A percentile compares a stretch with the other conserved stretches of the same genome.
Conservation (phyloP, 2,888 invertebrate species). For the Aphodius granarius region DNA sequence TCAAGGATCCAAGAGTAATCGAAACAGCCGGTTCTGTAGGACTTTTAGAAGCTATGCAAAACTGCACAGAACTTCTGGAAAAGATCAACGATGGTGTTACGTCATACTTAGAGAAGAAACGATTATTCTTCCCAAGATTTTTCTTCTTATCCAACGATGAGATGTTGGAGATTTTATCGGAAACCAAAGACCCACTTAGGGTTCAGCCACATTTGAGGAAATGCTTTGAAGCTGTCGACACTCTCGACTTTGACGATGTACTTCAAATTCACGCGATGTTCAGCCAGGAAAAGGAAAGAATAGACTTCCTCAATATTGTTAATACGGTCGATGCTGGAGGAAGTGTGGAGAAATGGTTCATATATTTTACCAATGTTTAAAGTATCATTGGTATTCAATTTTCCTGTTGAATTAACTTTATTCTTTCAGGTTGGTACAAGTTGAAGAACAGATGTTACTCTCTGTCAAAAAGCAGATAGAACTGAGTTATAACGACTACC, state of each 20-base stretch:
- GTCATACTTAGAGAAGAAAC: conserved; percentile 80
- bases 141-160: conserved; percentile 92
- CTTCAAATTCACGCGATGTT: conserved; percentile 77
- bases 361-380: not conserved
- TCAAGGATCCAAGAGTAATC: conserved; percentile 66
- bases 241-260: conserved; percentile 70
- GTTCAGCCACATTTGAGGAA: conserved; percentile 87
- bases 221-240: conserved; percentile 84
- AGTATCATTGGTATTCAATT: not conserved
- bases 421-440: conserved; percentile 61
- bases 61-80: conserved; percentile 71
- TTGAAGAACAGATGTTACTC: conserved; percentile 78
- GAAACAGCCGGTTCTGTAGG: conserved; percentile 68
- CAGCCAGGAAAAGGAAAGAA: conserved; percentile 75
- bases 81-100: conserved; percentile 82
- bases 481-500: conserved; percentile 68
- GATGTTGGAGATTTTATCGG: conserved; percentile 86
- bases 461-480: conserved; percentile 71
- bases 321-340: conserved; percentile 75
- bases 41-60: conserved; percentile 69
- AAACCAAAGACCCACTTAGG: conserved; percentile 82
- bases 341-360: conserved; percentile 80
- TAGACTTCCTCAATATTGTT: conserved; percentile 63
- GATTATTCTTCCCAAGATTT: conserved; percentile 82
- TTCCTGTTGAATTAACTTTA: not conserved